Conservation (phyloP, 2,113 vertebrate genomes). For the Microtus montanus region DNA sequence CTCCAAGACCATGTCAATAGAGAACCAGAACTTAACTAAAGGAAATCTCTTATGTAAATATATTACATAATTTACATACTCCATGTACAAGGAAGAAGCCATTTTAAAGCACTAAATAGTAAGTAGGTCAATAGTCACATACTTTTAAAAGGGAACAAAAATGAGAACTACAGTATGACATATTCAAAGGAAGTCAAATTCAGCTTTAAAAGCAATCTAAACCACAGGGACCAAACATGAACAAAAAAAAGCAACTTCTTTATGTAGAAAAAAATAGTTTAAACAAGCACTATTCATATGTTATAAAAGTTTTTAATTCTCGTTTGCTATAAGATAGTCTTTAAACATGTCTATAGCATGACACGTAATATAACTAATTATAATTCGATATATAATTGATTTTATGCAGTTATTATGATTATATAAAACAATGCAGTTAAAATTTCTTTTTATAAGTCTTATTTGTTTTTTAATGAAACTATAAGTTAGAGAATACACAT, state of each 20-base stretch:
- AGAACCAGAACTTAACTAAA: neutral
- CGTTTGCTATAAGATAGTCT: neutral
- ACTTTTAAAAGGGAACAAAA: neutral
- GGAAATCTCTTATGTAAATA: slow-evolving; percentile 34
- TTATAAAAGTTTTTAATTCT: neutral
- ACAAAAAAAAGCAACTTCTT: neutral
- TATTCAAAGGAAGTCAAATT: neutral
- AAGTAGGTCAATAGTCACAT: slow-evolving; percentile 67
- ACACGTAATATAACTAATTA: neutral
- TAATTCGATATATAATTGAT: neutral
- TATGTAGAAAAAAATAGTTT: neutral
- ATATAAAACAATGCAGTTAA: neutral
- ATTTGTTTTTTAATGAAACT: neutral
- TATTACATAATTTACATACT: neutral
- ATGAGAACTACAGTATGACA: slow-evolving; percentile 2
- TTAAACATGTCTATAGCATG: neutral
- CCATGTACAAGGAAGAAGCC: slow-evolving; percentile 45
- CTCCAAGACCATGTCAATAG: slow-evolving; percentile 3
- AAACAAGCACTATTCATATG: neutral
- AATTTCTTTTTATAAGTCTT: neutral
- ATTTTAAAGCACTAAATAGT: slow-evolving; percentile 33
- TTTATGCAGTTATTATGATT: neutral
- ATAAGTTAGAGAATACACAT: neutral
- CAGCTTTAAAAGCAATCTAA: neutral
- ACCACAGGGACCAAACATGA: neutral